These are phyloP conservation scores for Eriosoma lanigerum DNA, from an alignment of 1,140 invertebrate species.

Conservation along the genomic window DNA sequence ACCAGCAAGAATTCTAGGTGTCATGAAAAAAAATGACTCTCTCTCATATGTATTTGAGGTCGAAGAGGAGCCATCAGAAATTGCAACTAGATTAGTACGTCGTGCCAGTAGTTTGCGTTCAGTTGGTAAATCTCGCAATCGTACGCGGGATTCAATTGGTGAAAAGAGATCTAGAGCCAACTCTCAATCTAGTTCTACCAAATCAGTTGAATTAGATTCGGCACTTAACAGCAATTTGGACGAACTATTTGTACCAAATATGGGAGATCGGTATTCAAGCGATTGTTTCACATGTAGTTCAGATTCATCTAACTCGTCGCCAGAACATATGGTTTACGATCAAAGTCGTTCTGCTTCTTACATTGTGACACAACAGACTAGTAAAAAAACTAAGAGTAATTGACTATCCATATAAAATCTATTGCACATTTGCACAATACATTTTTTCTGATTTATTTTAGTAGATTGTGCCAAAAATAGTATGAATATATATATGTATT, in stretches of 20 bases:
- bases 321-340: constrained; percentile 28
- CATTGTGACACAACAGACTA: constrained; percentile 13
- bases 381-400: not conserved
- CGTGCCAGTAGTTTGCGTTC: constrained; percentile 55
- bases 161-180: not conserved
- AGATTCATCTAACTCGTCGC: constrained; percentile 35
- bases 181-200: not conserved
- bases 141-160: not conserved
- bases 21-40: constrained; percentile 79
- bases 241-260: constrained; percentile 4
- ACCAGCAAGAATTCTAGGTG: constrained; percentile 67
- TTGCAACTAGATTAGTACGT: constrained; percentile 55
- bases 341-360: constrained; percentile 12
- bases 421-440: not conserved
- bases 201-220: constrained; percentile 28
- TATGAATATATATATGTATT: not conserved
- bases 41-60: constrained; percentile 82
- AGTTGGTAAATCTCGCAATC: constrained; percentile 3
- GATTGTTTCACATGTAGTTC: constrained; percentile 38
- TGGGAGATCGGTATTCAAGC: not conserved
- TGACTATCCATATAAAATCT: not conserved
- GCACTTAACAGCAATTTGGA: constrained; percentile 15
- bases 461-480: constrained; percentile 38
- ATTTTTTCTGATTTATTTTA: not conserved
- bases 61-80: constrained; percentile 68